These are phyloP conservation scores for Marmota monax DNA, from an alignment of 2,113 vertebrate species.

Conservation along the genomic window DNA sequence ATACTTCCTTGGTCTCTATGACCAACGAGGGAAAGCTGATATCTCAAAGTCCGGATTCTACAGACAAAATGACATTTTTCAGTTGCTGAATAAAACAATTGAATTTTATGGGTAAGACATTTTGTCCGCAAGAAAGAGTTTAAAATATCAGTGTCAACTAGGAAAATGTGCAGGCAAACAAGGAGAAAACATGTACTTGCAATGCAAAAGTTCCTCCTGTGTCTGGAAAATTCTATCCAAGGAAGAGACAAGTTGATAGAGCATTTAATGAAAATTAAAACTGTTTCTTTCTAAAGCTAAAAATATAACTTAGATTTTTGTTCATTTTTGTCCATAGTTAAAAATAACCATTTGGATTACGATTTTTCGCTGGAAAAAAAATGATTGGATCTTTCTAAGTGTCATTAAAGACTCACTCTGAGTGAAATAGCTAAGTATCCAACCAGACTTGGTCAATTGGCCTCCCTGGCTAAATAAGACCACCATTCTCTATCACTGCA, in stretches of 20 bases:
- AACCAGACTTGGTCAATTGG: neutral
- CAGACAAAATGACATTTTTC: neutral
- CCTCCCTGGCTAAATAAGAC: neutral
- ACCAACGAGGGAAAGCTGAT: neutral
- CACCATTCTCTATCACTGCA: neutral
- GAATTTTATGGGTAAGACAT: neutral
- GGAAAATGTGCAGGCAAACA: neutral
- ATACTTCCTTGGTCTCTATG: neutral
- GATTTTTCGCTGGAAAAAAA: neutral
- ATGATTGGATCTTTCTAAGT: neutral
- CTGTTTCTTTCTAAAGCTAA: neutral
- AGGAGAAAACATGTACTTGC: neutral
- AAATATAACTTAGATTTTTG: neutral
- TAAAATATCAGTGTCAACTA: conserved; percentile 3
- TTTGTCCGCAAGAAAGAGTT: neutral
- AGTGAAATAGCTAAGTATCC: neutral
- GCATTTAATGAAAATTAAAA: conserved; percentile 5
- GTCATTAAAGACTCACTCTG: neutral
- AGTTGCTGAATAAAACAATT: neutral
- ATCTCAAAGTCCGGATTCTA: conserved; percentile 1
- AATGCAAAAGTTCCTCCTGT: neutral
- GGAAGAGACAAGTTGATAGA: neutral
- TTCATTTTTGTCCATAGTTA: neutral
- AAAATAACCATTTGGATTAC: neutral
- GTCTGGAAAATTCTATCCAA: neutral